Percentiles rank a stretch among this genome's conserved stretches.
Conservation (phyloP, 2,888 invertebrate species). For the Anaspis maculata region DNA sequence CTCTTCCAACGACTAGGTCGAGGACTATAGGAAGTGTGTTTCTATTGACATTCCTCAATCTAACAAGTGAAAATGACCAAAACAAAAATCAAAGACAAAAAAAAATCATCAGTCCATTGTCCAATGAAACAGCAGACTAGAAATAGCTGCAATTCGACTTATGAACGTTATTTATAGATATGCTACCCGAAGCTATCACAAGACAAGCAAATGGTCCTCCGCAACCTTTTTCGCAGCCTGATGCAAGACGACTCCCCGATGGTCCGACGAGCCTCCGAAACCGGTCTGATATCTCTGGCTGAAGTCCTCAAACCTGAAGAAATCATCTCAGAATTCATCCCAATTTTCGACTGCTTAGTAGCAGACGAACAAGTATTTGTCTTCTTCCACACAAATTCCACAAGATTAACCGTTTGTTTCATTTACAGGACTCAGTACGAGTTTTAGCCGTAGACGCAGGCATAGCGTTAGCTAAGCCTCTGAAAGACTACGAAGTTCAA, state of each 20-base stretch:
- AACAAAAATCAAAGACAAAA: too few species aligned
- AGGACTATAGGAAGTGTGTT: too few species aligned
- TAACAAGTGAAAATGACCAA: too few species aligned
- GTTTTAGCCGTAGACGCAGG: conserved; percentile 23
- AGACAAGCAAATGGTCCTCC: conserved; percentile 26
- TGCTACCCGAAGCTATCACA: conserved; percentile 30
- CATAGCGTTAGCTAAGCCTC: conserved; percentile 24
- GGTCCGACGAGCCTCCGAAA: conserved; percentile 29
- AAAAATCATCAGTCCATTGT: too few species aligned
- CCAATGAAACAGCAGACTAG: too few species aligned
- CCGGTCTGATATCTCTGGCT: conserved; percentile 26
- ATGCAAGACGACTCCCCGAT: conserved; percentile 34
- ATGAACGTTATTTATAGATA: conserved; percentile 24
- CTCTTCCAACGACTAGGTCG: too few species aligned
- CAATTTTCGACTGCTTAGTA: conserved; percentile 30
- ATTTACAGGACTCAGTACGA: conserved; percentile 30
- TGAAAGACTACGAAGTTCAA: conserved; percentile 27
- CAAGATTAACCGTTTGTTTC: conserved; percentile 9
- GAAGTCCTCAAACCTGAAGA: conserved; percentile 27
- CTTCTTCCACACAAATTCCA: too few species aligned
- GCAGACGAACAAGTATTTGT: too few species aligned
- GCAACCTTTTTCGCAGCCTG: conserved; percentile 27
- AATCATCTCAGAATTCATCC: conserved; percentile 31
- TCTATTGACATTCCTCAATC: too few species aligned
- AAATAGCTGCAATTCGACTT: too few species aligned